Percentiles rank a stretch among this genome's conserved stretches.
phyloP scores from a whole-genome alignment of 1,140 invertebrate species.

The Callitettix versicolor region DNA sequence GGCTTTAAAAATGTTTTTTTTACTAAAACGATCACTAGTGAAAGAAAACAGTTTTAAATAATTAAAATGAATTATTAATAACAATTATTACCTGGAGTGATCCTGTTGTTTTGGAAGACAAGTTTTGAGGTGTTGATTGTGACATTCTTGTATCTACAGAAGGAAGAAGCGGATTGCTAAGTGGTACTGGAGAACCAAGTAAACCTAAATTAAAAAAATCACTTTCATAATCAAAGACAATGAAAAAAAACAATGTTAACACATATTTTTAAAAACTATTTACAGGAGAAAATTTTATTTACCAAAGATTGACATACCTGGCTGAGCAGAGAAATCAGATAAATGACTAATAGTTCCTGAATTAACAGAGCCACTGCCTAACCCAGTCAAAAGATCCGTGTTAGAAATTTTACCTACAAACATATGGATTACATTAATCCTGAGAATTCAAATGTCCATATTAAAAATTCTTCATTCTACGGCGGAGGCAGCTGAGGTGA shows the following conservation, averaged over 20 bases:
- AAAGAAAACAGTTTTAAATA: too few species aligned
- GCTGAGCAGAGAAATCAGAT: slow-evolving; percentile 31
- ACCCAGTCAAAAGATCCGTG: slow-evolving; percentile 45
- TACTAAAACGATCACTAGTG: too few species aligned
- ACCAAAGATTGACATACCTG: slow-evolving; percentile 16
- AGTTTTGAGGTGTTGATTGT: not conserved
- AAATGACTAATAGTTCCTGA: slow-evolving; percentile 24
- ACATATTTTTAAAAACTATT: too few species aligned
- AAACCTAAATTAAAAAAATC: too few species aligned
- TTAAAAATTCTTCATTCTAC: too few species aligned
- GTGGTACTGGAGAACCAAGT: not conserved
- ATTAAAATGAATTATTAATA: too few species aligned
- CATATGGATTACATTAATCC: not conserved
- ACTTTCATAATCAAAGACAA: too few species aligned
- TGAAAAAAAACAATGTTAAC: too few species aligned
- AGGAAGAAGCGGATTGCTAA: not conserved
- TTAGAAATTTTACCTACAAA: slow-evolving; percentile 24
- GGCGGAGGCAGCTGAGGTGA: too few species aligned
- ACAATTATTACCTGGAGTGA: not conserved
- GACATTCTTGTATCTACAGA: not conserved
- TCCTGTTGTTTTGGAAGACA: not conserved
- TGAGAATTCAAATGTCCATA: not conserved
- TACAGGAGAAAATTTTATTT: too few species aligned
- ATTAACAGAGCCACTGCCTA: slow-evolving; percentile 2
- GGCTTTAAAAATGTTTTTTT: too few species aligned